A percentile compares a stretch with the other conserved stretches of the same genome.
Evolutionary conservation across 2,797 vertebrate species (phyloP).

Genomic region (Schizothorax lantsangensis): DNA sequence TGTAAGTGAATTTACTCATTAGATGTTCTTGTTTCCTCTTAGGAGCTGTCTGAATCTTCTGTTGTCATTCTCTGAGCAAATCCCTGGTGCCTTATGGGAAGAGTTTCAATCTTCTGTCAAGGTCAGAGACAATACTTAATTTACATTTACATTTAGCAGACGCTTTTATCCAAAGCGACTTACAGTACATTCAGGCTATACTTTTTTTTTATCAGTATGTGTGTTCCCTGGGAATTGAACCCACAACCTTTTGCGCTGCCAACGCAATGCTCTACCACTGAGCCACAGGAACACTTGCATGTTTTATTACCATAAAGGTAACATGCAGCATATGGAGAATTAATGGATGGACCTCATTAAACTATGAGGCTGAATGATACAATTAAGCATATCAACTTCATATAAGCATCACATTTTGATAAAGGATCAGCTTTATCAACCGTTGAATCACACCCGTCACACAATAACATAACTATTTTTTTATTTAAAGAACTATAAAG

Average conservation of each 20-base stretch:
- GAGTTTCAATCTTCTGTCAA: constrained; percentile 95
- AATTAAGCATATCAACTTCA: background rate
- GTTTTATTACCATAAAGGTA: background rate
- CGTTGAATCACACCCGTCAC: background rate
- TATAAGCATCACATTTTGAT: background rate
- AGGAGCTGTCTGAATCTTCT: constrained; percentile 99
- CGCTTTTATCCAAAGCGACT: no score
- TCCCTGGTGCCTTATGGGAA: constrained; percentile 95
- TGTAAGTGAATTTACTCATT: constrained; percentile 64
- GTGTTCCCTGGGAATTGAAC: no score
- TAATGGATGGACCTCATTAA: background rate
- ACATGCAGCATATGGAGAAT: background rate
- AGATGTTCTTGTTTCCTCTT: constrained; percentile 68
- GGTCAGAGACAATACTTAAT: constrained; percentile 78
- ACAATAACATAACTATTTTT: background rate
- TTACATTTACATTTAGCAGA: no score
- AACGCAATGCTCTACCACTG: no score
- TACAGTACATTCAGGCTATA: no score
- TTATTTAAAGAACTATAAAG: background rate
- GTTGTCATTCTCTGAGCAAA: constrained; percentile 89
- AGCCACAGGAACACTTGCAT: background rate
- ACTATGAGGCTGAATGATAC: background rate
- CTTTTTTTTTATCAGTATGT: no score
- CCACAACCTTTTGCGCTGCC: no score
- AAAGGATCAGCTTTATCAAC: background rate